Base-by-base conservation (phyloP, 1,140 invertebrate species). In the Rhyacophila brunnea region DNA sequence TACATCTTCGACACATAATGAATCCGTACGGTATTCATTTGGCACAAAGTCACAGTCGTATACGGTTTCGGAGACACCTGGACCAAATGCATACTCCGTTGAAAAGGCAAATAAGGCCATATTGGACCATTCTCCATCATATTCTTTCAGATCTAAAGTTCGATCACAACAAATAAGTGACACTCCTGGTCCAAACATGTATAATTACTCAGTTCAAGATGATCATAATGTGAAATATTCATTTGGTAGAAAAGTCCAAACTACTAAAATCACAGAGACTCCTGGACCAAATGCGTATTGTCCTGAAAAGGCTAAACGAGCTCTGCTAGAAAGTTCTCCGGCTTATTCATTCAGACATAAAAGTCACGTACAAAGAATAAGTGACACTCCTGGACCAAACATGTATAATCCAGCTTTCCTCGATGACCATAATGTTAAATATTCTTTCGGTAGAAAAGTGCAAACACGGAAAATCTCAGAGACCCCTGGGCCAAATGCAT, bases 101-200 rank as follows among this genome's bases (percentile, higher is more conserved):
- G 87, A 90, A 72, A 83, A 80, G 65, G 77, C 78, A 20, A 80
- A 81, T 55, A 81, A 77, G 70, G 71, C 77, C 15, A 64, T 81
- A 74, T 77, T 77, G 51, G 79, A 81, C 61, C 72, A 67, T 56
- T 74, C 80, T 34, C 80, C 80, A 58, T 68, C 77, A 52, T 81
- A 81, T 65, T 72, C 73, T 35, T 82, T 83, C 67, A 74, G 79
- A 58, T 67, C 69, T 28, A 83, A 81, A 70, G 70, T 74, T 45
- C 68, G 34, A 35, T 45, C 46, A 34, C 62, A 65, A 5, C 78
- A 76, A 63, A 58, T 71, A 35, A 63, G 85, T 68, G 74, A 83
- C 38, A 88, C 86, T 6, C 91, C 91, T 54, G 85, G 87, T 70
- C n/a, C n/a, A n/a, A n/a, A n/a, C n/a, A n/a, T n/a, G n/a, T 87